Evolutionary conservation across 2,113 vertebrate species (phyloP).

Genomic region (Edolisoma coerulescens): DNA sequence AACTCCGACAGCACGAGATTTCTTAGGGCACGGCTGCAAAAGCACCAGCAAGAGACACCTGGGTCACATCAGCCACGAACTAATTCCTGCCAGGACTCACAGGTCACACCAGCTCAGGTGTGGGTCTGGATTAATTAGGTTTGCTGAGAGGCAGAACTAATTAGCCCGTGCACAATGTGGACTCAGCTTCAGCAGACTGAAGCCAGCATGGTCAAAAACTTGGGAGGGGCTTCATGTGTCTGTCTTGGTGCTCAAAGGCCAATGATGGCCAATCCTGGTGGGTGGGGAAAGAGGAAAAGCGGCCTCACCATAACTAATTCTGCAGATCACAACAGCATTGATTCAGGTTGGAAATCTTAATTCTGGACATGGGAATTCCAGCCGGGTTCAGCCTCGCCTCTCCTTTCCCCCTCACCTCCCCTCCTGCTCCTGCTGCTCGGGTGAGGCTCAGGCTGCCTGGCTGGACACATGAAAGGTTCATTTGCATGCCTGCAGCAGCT

Average conservation of each 20-base stretch:
- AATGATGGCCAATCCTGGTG: fast-evolving
- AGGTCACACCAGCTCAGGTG: not conserved
- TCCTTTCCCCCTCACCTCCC: not conserved
- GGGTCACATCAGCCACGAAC: not conserved
- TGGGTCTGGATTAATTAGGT: not conserved
- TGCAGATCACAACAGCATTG: not conserved
- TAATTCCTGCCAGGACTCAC: not conserved
- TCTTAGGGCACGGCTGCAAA: not conserved
- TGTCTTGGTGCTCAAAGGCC: not conserved
- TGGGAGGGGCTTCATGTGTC: fast-evolving
- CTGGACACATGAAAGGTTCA: not conserved
- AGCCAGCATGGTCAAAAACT: fast-evolving
- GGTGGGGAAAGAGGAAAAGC: not conserved
- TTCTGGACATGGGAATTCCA: not conserved
- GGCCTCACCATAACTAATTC: not conserved
- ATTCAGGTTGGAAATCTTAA: not conserved
- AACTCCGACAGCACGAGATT: fast-evolving
- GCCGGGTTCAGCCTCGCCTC: not conserved
- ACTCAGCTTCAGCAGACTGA: not conserved
- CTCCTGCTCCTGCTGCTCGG: not conserved
- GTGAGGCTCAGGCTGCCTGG: not conserved
- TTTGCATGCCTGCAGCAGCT: not conserved
- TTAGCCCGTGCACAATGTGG: fast-evolving
- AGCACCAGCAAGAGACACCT: not conserved
- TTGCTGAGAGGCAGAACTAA: not conserved